Conservation (phyloP, 2,797 vertebrate species). For the Thripadectes ignobilis region DNA sequence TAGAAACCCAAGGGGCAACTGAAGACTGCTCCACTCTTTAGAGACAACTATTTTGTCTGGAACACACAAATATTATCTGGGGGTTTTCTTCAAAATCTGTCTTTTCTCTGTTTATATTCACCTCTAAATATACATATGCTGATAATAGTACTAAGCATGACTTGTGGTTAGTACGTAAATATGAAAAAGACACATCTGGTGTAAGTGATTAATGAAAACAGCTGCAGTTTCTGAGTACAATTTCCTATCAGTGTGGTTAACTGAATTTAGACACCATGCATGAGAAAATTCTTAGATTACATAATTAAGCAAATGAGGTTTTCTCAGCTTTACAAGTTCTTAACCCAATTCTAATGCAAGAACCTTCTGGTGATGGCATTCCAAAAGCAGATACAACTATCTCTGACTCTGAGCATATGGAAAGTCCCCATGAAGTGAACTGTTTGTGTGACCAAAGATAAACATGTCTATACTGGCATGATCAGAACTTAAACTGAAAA, state of each 20-base stretch:
- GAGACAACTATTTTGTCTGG: neutral
- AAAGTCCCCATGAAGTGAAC: neutral
- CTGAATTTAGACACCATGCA: neutral
- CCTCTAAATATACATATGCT: neutral
- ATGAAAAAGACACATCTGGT: neutral
- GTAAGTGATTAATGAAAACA: neutral
- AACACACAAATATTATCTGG: neutral
- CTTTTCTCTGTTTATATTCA: neutral
- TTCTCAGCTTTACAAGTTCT: neutral
- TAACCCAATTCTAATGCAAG: neutral
- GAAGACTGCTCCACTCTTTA: neutral
- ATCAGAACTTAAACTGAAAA: neutral
- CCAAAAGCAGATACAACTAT: neutral
- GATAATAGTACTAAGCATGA: neutral
- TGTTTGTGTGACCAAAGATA: neutral
- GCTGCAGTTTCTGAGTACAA: neutral
- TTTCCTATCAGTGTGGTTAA: neutral
- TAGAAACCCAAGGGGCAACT: neutral
- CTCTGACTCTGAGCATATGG: neutral
- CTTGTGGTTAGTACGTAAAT: neutral
- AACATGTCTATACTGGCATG: neutral
- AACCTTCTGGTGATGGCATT: neutral
- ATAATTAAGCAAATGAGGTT: neutral
- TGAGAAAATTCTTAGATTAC: neutral
- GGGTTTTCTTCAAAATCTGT: neutral